phyloP scores from a whole-genome alignment of 2,888 invertebrate species.

The Ophion ellenae region DNA sequence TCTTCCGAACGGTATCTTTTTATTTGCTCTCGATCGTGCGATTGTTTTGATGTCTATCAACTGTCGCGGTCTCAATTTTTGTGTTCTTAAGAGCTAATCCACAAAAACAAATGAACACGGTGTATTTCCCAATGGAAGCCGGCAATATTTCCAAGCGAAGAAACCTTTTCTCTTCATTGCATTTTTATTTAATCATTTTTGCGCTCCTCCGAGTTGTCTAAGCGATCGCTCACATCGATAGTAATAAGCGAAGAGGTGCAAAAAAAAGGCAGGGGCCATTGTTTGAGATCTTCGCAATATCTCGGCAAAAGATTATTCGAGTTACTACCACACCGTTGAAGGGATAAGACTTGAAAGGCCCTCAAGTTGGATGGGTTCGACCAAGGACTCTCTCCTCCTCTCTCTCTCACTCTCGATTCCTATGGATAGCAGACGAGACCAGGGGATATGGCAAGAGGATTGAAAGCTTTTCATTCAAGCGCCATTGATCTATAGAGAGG shows the following conservation, averaged over 20 bases:
- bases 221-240: too few relatives aligned
- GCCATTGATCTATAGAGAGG: slow-evolving; percentile 6
- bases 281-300: neutral
- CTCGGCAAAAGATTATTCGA: slow-evolving; percentile 25
- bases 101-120: too few relatives aligned
- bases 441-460: slow-evolving; percentile 24
- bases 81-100: too few relatives aligned
- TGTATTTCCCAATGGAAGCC: too few relatives aligned
- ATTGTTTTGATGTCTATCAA: too few relatives aligned
- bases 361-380: slow-evolving; percentile 14
- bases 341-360: slow-evolving; percentile 24
- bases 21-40: too few relatives aligned
- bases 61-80: too few relatives aligned
- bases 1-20: too few relatives aligned
- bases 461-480: slow-evolving; percentile 40
- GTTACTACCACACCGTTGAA: neutral
- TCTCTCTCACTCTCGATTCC: neutral
- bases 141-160: neutral
- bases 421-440: neutral
- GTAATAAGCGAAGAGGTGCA: neutral
- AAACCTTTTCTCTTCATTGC: neutral
- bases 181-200: neutral
- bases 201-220: too few relatives aligned
- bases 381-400: neutral
- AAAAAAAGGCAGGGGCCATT: neutral